Evolutionary conservation across 2,113 vertebrate species (phyloP).

Genomic region (Prunella himalayana): DNA sequence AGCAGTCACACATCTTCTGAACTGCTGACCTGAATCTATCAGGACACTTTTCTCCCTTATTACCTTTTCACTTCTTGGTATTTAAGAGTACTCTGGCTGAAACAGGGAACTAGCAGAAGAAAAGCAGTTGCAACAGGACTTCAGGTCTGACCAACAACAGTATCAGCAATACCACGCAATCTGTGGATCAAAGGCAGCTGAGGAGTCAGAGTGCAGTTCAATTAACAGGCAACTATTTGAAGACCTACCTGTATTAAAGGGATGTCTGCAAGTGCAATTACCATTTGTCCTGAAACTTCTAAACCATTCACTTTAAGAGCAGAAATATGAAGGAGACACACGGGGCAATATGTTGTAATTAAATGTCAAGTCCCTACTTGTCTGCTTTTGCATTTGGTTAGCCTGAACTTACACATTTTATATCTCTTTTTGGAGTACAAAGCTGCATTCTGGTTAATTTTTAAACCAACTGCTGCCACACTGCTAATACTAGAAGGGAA

Average conservation of each 20-base stretch:
- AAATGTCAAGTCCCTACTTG: slow-evolving; percentile 24
- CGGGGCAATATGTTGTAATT: background rate
- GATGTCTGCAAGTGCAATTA: background rate
- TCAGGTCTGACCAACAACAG: background rate
- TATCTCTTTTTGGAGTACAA: background rate
- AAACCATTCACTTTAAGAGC: background rate
- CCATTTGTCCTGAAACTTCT: background rate
- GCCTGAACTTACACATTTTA: background rate
- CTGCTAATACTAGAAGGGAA: background rate
- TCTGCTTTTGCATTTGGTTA: background rate
- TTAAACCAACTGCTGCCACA: background rate
- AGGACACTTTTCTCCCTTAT: background rate
- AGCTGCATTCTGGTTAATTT: background rate
- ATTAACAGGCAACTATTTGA: background rate
- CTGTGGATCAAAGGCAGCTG: background rate
- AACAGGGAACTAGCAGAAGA: background rate
- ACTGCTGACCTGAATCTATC: background rate
- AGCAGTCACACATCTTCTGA: background rate
- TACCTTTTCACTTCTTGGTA: background rate
- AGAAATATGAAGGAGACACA: background rate
- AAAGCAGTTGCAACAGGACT: background rate
- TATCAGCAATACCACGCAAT: background rate
- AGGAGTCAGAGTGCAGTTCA: background rate
- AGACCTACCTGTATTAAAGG: background rate
- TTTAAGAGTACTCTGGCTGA: background rate